Conservation (phyloP, 2,113 vertebrate species). For the Chiloscyllium plagiosum region DNA sequence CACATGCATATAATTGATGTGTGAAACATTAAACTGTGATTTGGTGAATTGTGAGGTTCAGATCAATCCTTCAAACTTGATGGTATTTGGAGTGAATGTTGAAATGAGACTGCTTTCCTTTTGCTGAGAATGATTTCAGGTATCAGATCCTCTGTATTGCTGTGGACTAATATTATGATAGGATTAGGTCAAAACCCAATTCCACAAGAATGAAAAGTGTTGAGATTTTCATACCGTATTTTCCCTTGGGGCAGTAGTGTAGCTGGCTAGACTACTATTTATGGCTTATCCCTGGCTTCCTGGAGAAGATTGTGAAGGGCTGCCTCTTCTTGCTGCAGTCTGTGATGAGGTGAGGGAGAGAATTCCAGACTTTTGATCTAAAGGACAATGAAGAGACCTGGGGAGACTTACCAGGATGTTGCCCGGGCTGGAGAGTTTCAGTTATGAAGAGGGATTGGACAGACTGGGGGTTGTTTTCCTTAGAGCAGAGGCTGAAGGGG, state of each 20-base stretch:
- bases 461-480: too few species aligned
- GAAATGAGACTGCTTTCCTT: background rate
- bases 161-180: background rate
- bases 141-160: background rate
- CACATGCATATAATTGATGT: too few species aligned
- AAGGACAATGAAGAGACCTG: background rate
- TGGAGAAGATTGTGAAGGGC: background rate
- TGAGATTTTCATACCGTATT: background rate
- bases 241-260: background rate
- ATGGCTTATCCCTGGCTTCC: background rate
- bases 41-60: background rate
- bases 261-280: background rate
- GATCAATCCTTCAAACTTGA: background rate
- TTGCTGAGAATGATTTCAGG: background rate
- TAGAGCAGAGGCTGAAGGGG: too few species aligned
- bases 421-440: too few species aligned
- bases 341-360: background rate
- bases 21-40: background rate
- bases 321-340: background rate
- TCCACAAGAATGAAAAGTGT: background rate
- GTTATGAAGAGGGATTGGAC: too few species aligned
- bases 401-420: too few species aligned
- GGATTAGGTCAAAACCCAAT: background rate
- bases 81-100: background rate
- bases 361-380: background rate